Conservation (phyloP, 1,140 invertebrate species). For the Caenorhabditis remanei region DNA sequence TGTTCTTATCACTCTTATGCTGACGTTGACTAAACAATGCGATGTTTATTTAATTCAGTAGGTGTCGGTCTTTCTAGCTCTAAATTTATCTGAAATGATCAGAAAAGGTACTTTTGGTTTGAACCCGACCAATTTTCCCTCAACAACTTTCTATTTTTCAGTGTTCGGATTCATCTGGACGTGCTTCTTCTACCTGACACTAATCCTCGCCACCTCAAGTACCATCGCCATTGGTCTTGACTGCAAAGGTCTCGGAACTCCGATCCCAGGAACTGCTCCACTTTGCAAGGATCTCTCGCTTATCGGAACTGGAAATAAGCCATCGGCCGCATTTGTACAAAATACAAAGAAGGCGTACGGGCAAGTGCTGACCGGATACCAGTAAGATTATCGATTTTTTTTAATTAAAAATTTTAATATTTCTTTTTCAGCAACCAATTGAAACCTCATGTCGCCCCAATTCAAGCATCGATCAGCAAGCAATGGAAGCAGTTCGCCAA, state of each 20-base stretch:
- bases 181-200: background rate
- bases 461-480: background rate
- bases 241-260: background rate
- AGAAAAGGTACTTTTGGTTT: background rate
- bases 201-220: background rate
- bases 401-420: background rate
- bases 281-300: slow-evolving; percentile 46
- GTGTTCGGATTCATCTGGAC: slow-evolving; percentile 16
- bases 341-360: slow-evolving; percentile 29
- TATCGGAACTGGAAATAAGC: background rate
- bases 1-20: background rate
- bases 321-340: slow-evolving; percentile 36
- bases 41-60: background rate
- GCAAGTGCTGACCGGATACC: slow-evolving; percentile 32
- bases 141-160: background rate
- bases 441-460: background rate
- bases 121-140: background rate
- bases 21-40: background rate
- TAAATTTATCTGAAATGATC: background rate
- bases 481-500: slow-evolving; percentile 31
- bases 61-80: background rate
- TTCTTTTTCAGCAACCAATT: background rate
- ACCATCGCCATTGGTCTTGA: slow-evolving; percentile 45
- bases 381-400: background rate
- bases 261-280: background rate